Evolutionary conservation across 2,888 invertebrate species (phyloP), one percentile per base, ranked within the genome.

Genomic region (Periphyllus acericola): DNA sequence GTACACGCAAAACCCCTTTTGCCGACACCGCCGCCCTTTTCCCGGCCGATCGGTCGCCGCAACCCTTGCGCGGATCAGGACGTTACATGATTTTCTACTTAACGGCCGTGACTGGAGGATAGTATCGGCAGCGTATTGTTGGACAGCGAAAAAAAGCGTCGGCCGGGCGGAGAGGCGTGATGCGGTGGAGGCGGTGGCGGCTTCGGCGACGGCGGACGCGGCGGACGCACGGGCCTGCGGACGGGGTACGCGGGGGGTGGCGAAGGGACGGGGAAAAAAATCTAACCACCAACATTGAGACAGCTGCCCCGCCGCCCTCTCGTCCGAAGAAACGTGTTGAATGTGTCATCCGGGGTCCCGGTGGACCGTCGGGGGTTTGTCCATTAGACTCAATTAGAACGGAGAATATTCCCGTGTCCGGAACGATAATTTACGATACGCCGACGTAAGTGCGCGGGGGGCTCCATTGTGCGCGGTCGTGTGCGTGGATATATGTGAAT

Each of bases 331-430:
- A 86, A 86, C 86, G 86, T 86, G 86, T 80, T 86, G 80, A 86
- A 80, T 86, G 86, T 80, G 80, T 86, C 86, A 86, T 86, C 86
- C 80, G 72, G 86, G 72, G 86, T 80, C 86, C 86, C 86, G 36
- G 40, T 40, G 80, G 86, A 80, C 86, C 60, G 40, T 86, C 21
- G 36, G 80, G 72, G 80, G 60, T 86, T 79, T 79, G 85, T 80
- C 86, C 86, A 86, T 86, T 86, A 86, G 80, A 86, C 86, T 86
- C 86, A 86, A 86, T 86, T 86, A 86, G 80, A 86, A 60, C 84
- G 66, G 80, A 86, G 72, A 80, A 80, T 86, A 86, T 71, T 55
- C 86, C 36, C 79, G 79, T 80, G 86, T 86, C 60, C 86, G 74
- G 60, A 46, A 86, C 80, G 36, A 79, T 86, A 86, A 80, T 86